A percentile compares a stretch with the other conserved stretches of the same genome.
These are phyloP conservation scores for Mustela nigripes DNA, from an alignment of 2,113 vertebrate genomes.

Conservation along the genomic window DNA sequence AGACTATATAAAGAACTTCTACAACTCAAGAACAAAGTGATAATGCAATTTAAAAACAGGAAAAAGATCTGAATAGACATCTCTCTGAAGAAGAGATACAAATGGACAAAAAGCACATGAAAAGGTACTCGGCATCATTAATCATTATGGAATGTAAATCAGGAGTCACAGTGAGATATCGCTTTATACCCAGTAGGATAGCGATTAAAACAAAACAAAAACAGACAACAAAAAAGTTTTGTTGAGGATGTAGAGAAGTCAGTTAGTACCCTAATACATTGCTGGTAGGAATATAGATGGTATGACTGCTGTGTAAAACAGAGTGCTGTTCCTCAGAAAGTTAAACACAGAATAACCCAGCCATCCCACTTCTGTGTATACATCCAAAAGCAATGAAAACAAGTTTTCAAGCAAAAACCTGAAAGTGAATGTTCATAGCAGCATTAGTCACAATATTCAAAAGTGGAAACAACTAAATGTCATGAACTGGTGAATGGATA, in stretches of 20 bases:
- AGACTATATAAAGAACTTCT: background rate
- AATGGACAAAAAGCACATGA: background rate
- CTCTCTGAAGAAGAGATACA: background rate
- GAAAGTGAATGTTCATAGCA: background rate
- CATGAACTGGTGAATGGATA: conserved; percentile 27
- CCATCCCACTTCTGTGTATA: background rate
- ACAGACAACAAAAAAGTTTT: background rate
- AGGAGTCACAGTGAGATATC: background rate
- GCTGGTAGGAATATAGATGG: background rate
- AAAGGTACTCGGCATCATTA: conserved; percentile 1
- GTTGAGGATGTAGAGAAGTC: background rate
- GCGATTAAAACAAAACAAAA: background rate
- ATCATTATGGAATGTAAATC: conserved; percentile 37
- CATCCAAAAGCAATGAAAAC: background rate
- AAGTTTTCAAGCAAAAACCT: conserved; percentile 45
- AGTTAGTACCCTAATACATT: background rate
- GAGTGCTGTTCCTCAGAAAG: background rate
- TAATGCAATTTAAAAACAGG: background rate
- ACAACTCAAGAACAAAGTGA: conserved; percentile 40
- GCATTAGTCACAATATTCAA: background rate
- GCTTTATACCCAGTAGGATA: background rate
- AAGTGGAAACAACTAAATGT: background rate
- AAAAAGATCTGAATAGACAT: background rate
- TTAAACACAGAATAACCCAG: background rate
- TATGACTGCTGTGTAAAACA: conserved; percentile 10